Conservation (phyloP, 2,797 vertebrate genomes). For the Micromesistius poutassou region DNA sequence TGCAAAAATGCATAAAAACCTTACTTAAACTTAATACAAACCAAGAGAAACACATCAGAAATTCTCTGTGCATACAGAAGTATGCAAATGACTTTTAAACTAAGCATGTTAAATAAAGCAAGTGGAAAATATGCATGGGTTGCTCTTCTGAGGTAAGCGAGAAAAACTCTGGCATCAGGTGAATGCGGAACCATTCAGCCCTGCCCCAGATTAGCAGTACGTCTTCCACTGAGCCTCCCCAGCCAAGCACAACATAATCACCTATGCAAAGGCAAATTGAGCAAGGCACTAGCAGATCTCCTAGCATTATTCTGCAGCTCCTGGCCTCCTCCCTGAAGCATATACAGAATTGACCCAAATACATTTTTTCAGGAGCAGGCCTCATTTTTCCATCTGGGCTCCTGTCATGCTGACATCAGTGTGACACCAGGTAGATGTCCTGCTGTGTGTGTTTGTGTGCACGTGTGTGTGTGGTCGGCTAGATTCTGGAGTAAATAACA, state of each 20-base stretch:
- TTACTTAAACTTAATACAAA: background rate
- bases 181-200: background rate
- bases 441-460: background rate
- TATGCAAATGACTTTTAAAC: background rate
- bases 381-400: background rate
- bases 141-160: background rate
- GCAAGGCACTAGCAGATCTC: background rate
- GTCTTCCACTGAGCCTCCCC: background rate
- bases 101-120: background rate
- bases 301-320: background rate
- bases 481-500: background rate
- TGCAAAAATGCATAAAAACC: background rate
- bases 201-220: background rate
- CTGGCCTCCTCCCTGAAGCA: slow-evolving; percentile 1
- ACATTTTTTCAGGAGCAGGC: background rate
- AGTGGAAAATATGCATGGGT: background rate
- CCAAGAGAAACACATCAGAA: background rate
- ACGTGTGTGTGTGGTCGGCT: background rate
- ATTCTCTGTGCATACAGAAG: background rate
- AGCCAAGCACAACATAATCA: background rate
- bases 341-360: background rate
- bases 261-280: slow-evolving; percentile 1
- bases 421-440: background rate
- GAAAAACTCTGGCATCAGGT: slow-evolving; percentile 2
- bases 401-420: background rate